Base-by-base conservation (phyloP, 2,797 vertebrate genomes). In the Spea hammondii region DNA sequence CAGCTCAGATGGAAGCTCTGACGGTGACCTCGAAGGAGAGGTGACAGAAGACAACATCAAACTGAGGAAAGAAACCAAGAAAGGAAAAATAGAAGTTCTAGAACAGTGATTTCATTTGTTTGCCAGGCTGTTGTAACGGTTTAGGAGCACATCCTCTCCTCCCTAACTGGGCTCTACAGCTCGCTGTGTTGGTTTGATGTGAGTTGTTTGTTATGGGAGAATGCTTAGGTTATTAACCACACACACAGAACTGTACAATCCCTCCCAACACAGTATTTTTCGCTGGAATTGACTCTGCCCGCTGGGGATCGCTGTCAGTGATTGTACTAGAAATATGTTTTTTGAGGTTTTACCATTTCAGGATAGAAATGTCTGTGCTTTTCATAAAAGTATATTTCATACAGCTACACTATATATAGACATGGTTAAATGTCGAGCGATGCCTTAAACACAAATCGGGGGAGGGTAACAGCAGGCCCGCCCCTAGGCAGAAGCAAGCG, bases 21-120 rank as follows among this genome's bases (percentile, higher is more conserved):
- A 92, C 72, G 87, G 88, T 3, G 92, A 88, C 0, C 12, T 10
- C 50, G 74, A 66, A 62, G 77, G 53, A 0, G 88, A 90, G 84
- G 82, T 95, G 83, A 94, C 92, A 0, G 83, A 89, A 82, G 84
- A 93, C 59, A 96, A 90, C 66, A 90, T 98, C 1, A 95, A 92
- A 78, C 87, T 98, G 0, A 85, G 86, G 83, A 76, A 85, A 80
- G 83, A 91, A 70, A 83, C 87, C 83, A 86, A 91, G 84, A 88
- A 92, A 84, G 77, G 90, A 86, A 83, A 90, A 87, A 97, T 97
- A 80, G 90, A 97, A 84, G 88, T 96, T 48, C 77, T 98, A 73
- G 86, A 45, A 6, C n/a, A 14, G 4, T 62, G 13, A 62, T 32
- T 32, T 3, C 5, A 62, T 4, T 17, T 62, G 4, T 17, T 62